Evolutionary conservation across 2,888 invertebrate species (phyloP), one percentile per base, ranked within the genome.

Genomic region (Hypomecis punctinalis): DNA sequence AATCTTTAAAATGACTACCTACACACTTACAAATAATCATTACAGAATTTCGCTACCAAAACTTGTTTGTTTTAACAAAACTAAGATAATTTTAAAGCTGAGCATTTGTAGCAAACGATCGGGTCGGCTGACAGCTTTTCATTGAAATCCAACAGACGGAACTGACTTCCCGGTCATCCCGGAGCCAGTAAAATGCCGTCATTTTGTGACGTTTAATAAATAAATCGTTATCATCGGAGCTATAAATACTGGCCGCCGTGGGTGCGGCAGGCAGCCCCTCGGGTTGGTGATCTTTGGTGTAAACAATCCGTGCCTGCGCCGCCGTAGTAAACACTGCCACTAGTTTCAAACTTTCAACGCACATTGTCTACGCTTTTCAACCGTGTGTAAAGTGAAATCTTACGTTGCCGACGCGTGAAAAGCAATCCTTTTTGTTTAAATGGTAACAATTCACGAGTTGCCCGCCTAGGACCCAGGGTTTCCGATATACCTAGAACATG

Each of bases 231-330:
- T 66, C 53, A 61, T 57, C 52, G 73, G 55, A 52, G 75, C 79
- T 80, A 84, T 81, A 79, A 81, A 81, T 78, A 80, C 69, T 60
- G 63, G 65, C 60, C 58, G 61, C 66, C 60, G 61, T 57, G 62
- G 60, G 60, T 61, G 70, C 62, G 72, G 67, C 52, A 13, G 72
- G 67, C 52, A 13, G 55, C 48, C 23, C 70, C 78, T 49, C 64
- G 83, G 85, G 84, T 86, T 83, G 84, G 82, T 84, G 86, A 84
- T 85, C 86, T 79, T 66, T 81, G 73, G 69, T 74, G 76, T 88
- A 86, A 87, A 88, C 85, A 86, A 75, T 73, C 69, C 70, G 68
- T 69, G 82, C 48, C 48, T 46, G 59, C 48, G 53, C 48, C 13
- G 61, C 61, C 58, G 55, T 85, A 86, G 86, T 86, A 87, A 88